phyloP scores from a whole-genome alignment of 2,888 invertebrate genomes.

The Eulithis prunata region DNA sequence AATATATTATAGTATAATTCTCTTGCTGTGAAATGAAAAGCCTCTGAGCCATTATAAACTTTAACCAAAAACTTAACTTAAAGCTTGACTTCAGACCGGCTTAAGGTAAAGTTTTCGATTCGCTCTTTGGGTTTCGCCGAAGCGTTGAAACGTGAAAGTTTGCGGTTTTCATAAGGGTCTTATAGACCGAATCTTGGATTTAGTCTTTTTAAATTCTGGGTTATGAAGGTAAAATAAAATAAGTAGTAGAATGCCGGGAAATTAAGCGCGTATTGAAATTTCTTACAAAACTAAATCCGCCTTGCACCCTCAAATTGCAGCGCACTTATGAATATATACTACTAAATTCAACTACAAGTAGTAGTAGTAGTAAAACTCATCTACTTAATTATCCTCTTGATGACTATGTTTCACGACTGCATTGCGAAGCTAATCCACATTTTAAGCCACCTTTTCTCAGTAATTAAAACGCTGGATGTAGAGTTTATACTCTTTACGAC shows the following conservation, averaged over 20 bases:
- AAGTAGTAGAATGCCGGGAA: no score
- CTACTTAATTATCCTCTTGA: conserved; percentile 15
- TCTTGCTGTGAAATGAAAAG: neutral
- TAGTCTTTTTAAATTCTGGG: neutral
- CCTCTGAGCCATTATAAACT: neutral
- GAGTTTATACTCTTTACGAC: conserved; percentile 27
- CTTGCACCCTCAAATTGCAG: no score
- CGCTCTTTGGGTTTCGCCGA: conserved; percentile 8
- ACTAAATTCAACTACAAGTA: no score
- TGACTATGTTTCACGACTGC: conserved; percentile 31
- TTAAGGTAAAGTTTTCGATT: conserved; percentile 11
- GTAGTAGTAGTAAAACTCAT: no score
- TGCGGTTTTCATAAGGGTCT: conserved; percentile 1
- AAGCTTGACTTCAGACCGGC: neutral
- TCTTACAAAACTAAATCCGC: no score
- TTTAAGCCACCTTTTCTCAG: conserved; percentile 40
- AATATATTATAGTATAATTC: no score
- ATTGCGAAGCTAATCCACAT: conserved; percentile 38
- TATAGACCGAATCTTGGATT: neutral
- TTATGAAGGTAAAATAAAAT: neutral
- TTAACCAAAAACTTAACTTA: neutral
- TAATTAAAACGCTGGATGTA: conserved; percentile 41
- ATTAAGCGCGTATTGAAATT: no score
- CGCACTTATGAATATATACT: no score
- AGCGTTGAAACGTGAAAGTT: conserved; percentile 6